Base-by-base conservation (phyloP, 2,797 vertebrate species). In the Chromobotia macracanthus region DNA sequence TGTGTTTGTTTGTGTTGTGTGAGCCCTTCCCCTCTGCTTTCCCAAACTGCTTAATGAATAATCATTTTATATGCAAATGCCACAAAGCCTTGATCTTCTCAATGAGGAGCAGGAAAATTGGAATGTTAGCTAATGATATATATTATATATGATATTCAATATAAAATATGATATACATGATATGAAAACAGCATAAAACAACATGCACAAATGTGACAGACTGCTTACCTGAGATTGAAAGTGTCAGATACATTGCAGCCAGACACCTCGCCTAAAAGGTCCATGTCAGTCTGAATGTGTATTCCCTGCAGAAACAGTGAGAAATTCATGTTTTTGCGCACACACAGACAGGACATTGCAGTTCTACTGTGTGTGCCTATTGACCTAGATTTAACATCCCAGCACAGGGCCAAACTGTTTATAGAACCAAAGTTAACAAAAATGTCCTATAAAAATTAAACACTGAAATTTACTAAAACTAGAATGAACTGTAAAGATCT, bases 11-110 rank as follows among this genome's bases (percentile, higher is more conserved):
- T 84, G 83, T 84, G 87, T 87, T 87, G 84, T 78, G 91, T 87
- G 91, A 89, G 90, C 84, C 82, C 85, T 91, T 87, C 77, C 79
- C 74, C 82, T 80, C 85, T 79, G 74, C 86, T 91, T 92, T 91
- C 77, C 90, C 89, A 92, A 91, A 87, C 86, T 83, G 71, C 87
- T 87, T 94, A 92, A 93, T 92, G 91, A 94, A 90, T 91, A 80
- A 85, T 87, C 86, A 84, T 88, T 87, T 89, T 88, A 84, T 86
- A 90, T 86, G 89, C 87, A 86, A 88, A 89, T 89, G 87, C 84
- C 87, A 84, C 80, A 80, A 77, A 83, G 88, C 92, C 92, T 93
- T 92, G 91, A 94, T 93, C 88, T 91, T 83, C 75, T 76, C 77
- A 68, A 84, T 73, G 71, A 80, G 83, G 60, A 82, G 61, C 58